Conservation (phyloP, 2,888 invertebrate species). For the Penaeus monodon region DNA sequence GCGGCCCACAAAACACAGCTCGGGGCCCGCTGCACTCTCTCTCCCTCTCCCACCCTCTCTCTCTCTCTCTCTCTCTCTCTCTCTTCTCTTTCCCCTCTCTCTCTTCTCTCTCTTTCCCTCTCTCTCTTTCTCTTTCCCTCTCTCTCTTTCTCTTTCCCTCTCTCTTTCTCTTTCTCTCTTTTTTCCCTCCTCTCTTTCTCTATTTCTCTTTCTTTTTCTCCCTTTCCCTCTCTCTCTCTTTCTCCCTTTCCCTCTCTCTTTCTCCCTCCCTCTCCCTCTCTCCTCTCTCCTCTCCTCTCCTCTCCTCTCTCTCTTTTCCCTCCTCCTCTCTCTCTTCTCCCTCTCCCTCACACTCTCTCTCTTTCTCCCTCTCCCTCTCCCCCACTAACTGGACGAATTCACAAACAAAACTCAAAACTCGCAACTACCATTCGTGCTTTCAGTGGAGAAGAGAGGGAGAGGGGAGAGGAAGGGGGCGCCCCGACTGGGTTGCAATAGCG, state of each 20-base stretch:
- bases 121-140: too few species aligned
- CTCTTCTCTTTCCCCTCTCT: not conserved
- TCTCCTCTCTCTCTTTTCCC: not conserved
- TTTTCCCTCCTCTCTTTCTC: not conserved
- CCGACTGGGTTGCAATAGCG: too few species aligned
- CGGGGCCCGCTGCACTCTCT: too few species aligned
- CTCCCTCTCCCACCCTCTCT: not conserved
- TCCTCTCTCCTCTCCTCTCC: not conserved
- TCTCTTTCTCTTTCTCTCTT: not conserved
- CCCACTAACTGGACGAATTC: not conserved
- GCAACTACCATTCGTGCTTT: too few species aligned
- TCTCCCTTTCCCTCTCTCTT: not conserved
- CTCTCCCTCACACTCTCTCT: too few species aligned
- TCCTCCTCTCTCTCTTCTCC: too few species aligned
- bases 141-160: too few species aligned
- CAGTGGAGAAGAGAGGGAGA: too few species aligned
- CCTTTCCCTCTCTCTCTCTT: not conserved
- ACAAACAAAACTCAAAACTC: too few species aligned
- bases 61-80: not conserved
- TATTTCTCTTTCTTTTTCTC: too few species aligned
- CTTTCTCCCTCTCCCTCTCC: not conserved
- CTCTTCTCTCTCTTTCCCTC: not conserved
- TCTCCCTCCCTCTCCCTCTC: not conserved
- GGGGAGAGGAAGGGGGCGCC: too few species aligned
- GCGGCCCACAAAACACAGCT: too few species aligned